These are phyloP conservation scores for Notothenia rossii DNA, from an alignment of 2,113 vertebrate species.

Conservation along the genomic window DNA sequence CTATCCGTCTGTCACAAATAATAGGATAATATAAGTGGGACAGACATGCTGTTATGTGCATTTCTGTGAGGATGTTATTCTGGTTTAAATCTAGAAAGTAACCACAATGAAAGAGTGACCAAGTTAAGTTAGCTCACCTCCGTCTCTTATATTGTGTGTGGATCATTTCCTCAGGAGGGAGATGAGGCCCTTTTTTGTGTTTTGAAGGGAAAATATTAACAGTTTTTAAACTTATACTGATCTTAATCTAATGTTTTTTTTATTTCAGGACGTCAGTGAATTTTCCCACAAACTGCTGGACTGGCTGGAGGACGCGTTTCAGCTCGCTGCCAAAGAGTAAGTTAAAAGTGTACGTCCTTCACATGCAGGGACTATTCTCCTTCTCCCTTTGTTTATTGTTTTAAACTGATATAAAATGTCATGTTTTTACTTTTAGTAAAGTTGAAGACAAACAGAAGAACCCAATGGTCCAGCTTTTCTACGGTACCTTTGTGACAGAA, in stretches of 20 bases:
- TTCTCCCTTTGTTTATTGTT: background rate
- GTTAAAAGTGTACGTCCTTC: slow-evolving; percentile 56
- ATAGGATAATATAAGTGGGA: no score
- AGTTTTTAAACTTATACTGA: no score
- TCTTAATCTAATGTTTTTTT: no score
- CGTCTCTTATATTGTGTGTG: no score
- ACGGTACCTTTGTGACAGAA: slow-evolving; percentile 94
- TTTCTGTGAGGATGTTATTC: no score
- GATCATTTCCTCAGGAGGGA: no score
- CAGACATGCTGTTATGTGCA: no score
- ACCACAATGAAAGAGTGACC: background rate
- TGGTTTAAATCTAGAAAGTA: no score
- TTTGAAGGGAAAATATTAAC: background rate
- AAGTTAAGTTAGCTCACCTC: background rate
- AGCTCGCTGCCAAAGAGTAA: slow-evolving; percentile 92
- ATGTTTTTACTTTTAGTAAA: slow-evolving; percentile 73
- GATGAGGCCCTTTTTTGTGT: background rate
- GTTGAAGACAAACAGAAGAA: slow-evolving; percentile 91
- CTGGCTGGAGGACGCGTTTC: slow-evolving; percentile 97
- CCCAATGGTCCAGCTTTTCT: slow-evolving; percentile 98
- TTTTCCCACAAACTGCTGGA: slow-evolving; percentile 98
- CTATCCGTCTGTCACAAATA: no score
- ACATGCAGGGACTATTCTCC: background rate
- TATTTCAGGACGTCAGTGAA: slow-evolving; percentile 95
- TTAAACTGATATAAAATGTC: background rate